Evolutionary conservation across 2,888 invertebrate genomes (phyloP).

Genomic region (Tolmerus cingulatus): DNA sequence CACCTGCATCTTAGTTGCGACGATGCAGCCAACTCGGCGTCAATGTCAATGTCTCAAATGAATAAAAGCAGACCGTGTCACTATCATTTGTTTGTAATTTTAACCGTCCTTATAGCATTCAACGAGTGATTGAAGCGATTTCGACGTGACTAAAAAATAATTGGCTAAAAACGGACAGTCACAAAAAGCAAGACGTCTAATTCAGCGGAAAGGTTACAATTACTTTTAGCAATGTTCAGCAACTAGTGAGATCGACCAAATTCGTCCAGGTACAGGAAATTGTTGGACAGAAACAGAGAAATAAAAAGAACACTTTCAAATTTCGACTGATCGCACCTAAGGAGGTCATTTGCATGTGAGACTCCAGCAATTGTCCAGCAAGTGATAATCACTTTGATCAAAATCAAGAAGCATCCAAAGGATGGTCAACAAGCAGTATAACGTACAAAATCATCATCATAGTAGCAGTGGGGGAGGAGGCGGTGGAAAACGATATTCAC

Average conservation of each 20-base stretch:
- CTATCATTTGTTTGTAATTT: neutral
- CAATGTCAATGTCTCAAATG: neutral
- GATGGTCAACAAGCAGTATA: slow-evolving; percentile 48
- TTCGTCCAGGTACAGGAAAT: neutral
- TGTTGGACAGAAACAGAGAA: neutral
- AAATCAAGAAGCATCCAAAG: neutral
- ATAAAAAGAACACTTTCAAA: neutral
- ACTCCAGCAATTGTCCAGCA: neutral
- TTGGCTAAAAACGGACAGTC: neutral
- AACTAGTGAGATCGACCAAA: neutral
- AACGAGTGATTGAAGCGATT: neutral
- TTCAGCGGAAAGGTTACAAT: neutral
- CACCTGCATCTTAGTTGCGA: neutral
- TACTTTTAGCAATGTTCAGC: neutral
- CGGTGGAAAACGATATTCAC: slow-evolving; percentile 30
- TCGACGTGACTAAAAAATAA: neutral
- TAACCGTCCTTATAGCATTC: neutral
- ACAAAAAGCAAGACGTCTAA: neutral
- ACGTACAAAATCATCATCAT: slow-evolving; percentile 39
- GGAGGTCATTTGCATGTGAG: slow-evolving; percentile 20
- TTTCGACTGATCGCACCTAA: neutral
- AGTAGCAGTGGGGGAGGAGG: neutral
- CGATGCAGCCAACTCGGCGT: neutral
- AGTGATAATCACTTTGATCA: slow-evolving; percentile 16
- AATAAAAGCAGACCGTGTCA: neutral